Evolutionary conservation across 2,113 vertebrate species (phyloP).

Genomic region (Pachypanchax playfairii): DNA sequence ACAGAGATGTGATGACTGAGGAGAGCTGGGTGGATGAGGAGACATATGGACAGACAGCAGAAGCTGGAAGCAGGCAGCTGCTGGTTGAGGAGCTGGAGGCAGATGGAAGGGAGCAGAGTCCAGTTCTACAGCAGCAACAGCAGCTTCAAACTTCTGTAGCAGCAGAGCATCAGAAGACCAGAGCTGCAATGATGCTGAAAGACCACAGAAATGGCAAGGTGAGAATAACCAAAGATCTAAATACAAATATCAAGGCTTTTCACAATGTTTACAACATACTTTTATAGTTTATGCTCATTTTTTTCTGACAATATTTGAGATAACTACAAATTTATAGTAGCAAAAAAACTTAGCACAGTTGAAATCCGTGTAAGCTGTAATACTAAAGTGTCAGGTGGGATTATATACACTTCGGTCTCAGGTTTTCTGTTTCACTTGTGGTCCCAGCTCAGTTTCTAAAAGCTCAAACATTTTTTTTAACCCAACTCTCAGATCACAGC

Average conservation of each 20-base stretch:
- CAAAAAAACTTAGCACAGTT: neutral
- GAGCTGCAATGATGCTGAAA: conserved; percentile 23
- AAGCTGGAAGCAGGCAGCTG: conserved; percentile 81
- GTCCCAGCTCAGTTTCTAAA: conserved; percentile 28
- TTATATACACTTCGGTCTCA: conserved; percentile 19
- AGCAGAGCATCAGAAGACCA: conserved; percentile 46
- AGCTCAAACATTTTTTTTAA: conserved; percentile 21
- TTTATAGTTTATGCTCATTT: too few species aligned
- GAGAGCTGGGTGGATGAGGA: conserved; percentile 50
- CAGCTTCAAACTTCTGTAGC: conserved; percentile 59
- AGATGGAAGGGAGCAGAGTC: conserved; percentile 36
- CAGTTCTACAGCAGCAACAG: conserved; percentile 59
- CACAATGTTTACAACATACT: too few species aligned
- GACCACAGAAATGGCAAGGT: conserved; percentile 60
- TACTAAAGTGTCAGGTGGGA: neutral
- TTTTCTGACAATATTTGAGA: too few species aligned
- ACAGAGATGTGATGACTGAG: conserved; percentile 49
- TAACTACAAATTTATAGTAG: neutral
- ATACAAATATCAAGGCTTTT: too few species aligned
- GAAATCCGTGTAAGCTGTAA: conserved; percentile 2
- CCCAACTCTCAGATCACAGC: conserved; percentile 2
- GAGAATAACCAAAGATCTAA: neutral
- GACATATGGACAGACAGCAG: conserved; percentile 67
- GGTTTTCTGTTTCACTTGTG: conserved; percentile 37
- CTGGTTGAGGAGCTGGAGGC: conserved; percentile 70